Conservation (phyloP, 2,797 vertebrate genomes). For the Arremon aurantiirostris region DNA sequence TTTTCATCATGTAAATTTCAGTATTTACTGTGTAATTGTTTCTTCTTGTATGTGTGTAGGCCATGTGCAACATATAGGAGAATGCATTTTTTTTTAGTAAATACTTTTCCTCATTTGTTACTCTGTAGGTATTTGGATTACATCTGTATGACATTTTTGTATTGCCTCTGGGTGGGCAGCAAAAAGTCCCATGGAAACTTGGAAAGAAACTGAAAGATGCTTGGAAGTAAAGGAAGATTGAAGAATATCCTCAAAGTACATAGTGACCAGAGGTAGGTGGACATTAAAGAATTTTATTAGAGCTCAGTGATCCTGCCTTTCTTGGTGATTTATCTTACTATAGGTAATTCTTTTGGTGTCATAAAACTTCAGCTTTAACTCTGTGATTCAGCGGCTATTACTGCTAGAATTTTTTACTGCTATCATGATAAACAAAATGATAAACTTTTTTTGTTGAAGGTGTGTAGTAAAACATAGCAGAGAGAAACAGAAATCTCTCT, state of each 20-base stretch:
- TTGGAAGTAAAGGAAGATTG: neutral
- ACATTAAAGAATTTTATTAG: neutral
- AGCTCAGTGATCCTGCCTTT: neutral
- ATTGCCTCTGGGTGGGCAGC: neutral
- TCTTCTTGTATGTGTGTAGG: neutral
- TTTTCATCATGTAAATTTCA: neutral
- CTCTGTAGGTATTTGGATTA: neutral
- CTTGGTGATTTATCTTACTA: neutral
- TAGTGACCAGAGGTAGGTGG: neutral
- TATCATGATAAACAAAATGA: neutral
- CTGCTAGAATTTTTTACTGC: neutral
- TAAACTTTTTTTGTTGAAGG: neutral
- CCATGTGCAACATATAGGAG: neutral
- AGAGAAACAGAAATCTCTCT: neutral
- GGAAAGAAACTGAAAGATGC: neutral
- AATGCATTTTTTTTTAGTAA: neutral
- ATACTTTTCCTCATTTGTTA: rapidly evolving
- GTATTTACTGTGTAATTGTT: neutral
- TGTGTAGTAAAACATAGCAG: neutral
- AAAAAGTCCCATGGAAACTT: neutral
- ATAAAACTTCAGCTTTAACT: neutral
- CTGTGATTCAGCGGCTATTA: neutral
- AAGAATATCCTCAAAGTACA: neutral
- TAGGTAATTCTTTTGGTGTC: neutral
- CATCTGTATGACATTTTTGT: neutral